These are phyloP conservation scores for Sula dactylatra DNA, from an alignment of 2,113 vertebrate species.

Conservation along the genomic window DNA sequence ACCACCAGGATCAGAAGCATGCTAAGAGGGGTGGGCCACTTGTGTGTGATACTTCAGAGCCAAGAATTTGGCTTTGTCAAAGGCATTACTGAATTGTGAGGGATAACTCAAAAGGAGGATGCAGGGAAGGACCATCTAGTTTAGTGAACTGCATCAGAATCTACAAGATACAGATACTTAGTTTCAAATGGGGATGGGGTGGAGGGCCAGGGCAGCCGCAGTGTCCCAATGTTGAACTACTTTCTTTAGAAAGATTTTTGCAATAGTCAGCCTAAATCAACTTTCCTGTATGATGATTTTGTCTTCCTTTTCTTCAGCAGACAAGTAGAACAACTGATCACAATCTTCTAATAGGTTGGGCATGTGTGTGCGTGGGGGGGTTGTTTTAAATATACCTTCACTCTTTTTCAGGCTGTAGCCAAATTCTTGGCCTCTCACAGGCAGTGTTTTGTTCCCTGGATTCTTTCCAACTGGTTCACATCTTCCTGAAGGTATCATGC, in stretches of 20 bases:
- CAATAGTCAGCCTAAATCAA: no score
- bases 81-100: not conserved
- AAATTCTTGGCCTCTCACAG: not conserved
- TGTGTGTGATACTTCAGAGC: rapidly evolving
- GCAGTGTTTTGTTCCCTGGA: rapidly evolving
- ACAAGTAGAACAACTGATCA: not conserved
- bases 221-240: not conserved
- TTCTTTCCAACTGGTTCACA: not conserved
- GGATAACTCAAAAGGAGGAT: not conserved
- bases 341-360: no score
- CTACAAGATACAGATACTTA: not conserved
- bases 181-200: no score
- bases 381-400: not conserved
- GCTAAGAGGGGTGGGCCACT: rapidly evolving
- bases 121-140: not conserved
- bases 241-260: not conserved
- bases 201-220: no score
- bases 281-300: not conserved
- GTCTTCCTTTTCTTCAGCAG: not conserved
- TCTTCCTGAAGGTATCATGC: not conserved
- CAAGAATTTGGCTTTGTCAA: not conserved
- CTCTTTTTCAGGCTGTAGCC: not conserved
- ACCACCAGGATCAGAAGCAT: rapidly evolving
- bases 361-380: no score
- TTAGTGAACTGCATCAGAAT: not conserved